These are phyloP conservation scores for Trinectes maculatus DNA, from an alignment of 2,113 vertebrate species.

Conservation along the genomic window DNA sequence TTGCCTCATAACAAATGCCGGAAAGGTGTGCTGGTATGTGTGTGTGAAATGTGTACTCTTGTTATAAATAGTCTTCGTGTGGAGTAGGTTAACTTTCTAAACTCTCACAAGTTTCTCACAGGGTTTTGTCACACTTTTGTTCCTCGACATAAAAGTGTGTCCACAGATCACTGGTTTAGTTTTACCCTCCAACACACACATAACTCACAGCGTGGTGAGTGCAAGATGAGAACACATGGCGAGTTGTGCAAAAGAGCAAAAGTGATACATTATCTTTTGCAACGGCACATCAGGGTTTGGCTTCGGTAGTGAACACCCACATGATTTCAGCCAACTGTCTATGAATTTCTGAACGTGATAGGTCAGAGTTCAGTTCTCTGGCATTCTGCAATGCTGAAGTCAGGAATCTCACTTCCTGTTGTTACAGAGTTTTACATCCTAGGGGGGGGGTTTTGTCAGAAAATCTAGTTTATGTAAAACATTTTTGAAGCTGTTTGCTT, in stretches of 20 bases:
- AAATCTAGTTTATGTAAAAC: too few relatives aligned
- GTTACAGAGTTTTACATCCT: slow-evolving; percentile 8
- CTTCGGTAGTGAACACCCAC: neutral
- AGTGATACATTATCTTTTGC: slow-evolving; percentile 11
- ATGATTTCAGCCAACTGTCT: neutral
- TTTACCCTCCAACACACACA: slow-evolving; percentile 13
- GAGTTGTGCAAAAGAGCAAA: slow-evolving; percentile 10
- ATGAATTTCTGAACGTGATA: neutral
- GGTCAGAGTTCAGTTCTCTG: slow-evolving; percentile 8
- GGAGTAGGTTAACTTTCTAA: neutral
- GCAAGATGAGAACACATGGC: neutral
- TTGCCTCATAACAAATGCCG: slow-evolving; percentile 68
- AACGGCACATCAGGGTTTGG: neutral
- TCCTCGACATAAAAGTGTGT: neutral
- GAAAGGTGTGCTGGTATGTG: slow-evolving; percentile 59
- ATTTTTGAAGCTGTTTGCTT: too few relatives aligned
- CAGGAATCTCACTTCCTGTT: slow-evolving; percentile 59
- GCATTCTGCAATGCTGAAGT: slow-evolving; percentile 15
- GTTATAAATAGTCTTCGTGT: neutral
- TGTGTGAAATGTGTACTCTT: slow-evolving; percentile 36
- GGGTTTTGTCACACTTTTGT: neutral
- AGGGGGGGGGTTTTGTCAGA: neutral
- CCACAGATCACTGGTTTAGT: neutral
- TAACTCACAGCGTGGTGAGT: slow-evolving; percentile 1
- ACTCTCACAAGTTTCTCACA: neutral